Base-by-base conservation (phyloP, 1,140 invertebrate genomes). In the Bombus sylvicola region DNA sequence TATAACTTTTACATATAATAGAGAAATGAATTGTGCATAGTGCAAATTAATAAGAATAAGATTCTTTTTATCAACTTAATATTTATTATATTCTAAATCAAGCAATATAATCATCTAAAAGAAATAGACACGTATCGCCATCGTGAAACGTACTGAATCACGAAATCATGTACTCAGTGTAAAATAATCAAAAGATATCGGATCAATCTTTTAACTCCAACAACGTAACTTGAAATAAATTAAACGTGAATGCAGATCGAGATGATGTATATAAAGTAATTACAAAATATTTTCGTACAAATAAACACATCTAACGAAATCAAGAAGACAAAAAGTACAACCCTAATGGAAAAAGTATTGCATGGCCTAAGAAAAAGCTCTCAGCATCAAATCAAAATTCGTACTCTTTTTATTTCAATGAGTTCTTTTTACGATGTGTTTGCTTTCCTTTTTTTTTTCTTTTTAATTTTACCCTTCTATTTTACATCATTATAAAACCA, bases 401-500 rank as follows among this genome's bases (percentile, higher is more conserved):
- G 76, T 31, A 84, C 41, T 77, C 47, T 68, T 71, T 84, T 84
- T 84, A 84, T 84, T 84, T 84, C 47, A 84, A 78, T 77, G 39
- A 84, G n/a, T 57, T 74, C 28, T 39, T 80, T 69, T 71, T 53
- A 47, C n/a, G 66, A 69, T 43, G 47, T 79, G 72, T 82, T 31
- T 25, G n/a, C 13, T 72, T 34, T 74, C n/a, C 15, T 31, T 53
- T 34, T 39, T 34, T 62, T 77, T n/a, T 73, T 73, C 47, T 34
- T 41, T 81, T 83, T 80, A 79, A 72, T 79, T 72, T 79, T 84
- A 84, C 68, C 68, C 76, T 84, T 68, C 53, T 86, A 82, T 81
- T 76, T 82, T 86, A 82, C 80, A 82, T 86, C 64, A 59, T 84
- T 87, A 84, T 78, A 78, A 84, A 84, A 87, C 53, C 80, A 57